Evolutionary conservation across 2,888 invertebrate genomes (phyloP).

Genomic region (Melanotus villosus): DNA sequence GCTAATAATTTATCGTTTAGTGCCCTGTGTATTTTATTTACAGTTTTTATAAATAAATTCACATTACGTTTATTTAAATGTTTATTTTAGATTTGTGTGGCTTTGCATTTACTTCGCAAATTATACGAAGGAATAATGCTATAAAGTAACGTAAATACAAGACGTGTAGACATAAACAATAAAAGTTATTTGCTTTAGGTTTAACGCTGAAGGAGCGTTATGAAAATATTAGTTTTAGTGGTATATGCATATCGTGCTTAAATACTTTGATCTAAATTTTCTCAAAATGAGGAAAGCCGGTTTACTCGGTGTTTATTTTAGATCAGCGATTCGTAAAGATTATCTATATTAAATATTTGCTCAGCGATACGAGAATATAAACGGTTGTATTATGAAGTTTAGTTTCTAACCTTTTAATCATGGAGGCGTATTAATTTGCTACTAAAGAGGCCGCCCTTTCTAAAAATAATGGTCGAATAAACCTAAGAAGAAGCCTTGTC

Average conservation of each 20-base stretch:
- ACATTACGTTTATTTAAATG: too few relatives aligned
- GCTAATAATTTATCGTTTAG: too few relatives aligned
- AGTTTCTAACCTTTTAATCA: slow-evolving; percentile 40
- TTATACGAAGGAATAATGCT: too few relatives aligned
- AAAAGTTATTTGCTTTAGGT: too few relatives aligned
- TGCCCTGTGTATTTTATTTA: too few relatives aligned
- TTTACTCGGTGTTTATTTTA: not conserved
- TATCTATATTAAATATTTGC: slow-evolving; percentile 52
- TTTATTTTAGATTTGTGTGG: too few relatives aligned
- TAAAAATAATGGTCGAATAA: slow-evolving; percentile 38
- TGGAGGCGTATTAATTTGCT: slow-evolving; percentile 38
- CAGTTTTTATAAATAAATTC: too few relatives aligned
- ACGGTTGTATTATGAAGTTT: slow-evolving; percentile 39
- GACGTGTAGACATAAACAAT: too few relatives aligned
- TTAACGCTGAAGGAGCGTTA: too few relatives aligned
- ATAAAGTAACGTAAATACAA: too few relatives aligned
- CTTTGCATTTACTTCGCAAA: too few relatives aligned
- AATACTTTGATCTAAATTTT: not conserved
- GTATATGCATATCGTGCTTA: not conserved
- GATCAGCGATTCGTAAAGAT: slow-evolving; percentile 24
- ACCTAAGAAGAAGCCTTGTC: slow-evolving; percentile 39
- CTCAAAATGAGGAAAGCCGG: not conserved
- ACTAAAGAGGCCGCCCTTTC: slow-evolving; percentile 34
- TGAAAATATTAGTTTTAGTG: too few relatives aligned
- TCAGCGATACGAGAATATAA: slow-evolving; percentile 47